Conservation (phyloP, 1,140 invertebrate species). For the Parapsyche elsis region DNA sequence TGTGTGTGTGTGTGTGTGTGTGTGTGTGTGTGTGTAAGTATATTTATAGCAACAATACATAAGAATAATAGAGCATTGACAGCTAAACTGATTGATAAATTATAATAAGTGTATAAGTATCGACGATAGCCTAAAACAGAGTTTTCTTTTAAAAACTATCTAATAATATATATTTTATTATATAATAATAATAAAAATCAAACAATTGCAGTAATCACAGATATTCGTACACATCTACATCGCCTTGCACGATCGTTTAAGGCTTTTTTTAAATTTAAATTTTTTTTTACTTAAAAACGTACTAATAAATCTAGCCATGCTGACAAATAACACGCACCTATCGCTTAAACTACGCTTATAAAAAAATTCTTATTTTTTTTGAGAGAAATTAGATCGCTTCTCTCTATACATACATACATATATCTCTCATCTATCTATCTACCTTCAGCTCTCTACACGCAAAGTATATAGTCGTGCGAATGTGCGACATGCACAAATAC, state of each 20-base stretch:
- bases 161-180: too few relatives aligned
- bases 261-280: neutral
- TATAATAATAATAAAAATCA: neutral
- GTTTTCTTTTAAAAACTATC: neutral
- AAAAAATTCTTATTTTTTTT: neutral
- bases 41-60: too few relatives aligned
- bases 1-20: neutral
- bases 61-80: neutral
- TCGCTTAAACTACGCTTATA: neutral
- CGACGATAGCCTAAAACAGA: constrained; percentile 6
- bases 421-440: too few relatives aligned
- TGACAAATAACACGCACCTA: constrained; percentile 20
- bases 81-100: constrained; percentile 8
- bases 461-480: too few relatives aligned
- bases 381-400: too few relatives aligned
- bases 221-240: constrained; percentile 22
- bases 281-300: constrained; percentile 18
- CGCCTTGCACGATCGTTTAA: constrained; percentile 5
- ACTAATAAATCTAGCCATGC: constrained; percentile 15
- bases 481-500: constrained; percentile 9
- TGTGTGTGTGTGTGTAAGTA: neutral
- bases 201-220: constrained; percentile 23
- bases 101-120: neutral
- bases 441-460: too few relatives aligned
- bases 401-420: too few relatives aligned